These are phyloP conservation scores for Amiota communis DNA, from an alignment of 2,888 invertebrate genomes.

Conservation along the genomic window DNA sequence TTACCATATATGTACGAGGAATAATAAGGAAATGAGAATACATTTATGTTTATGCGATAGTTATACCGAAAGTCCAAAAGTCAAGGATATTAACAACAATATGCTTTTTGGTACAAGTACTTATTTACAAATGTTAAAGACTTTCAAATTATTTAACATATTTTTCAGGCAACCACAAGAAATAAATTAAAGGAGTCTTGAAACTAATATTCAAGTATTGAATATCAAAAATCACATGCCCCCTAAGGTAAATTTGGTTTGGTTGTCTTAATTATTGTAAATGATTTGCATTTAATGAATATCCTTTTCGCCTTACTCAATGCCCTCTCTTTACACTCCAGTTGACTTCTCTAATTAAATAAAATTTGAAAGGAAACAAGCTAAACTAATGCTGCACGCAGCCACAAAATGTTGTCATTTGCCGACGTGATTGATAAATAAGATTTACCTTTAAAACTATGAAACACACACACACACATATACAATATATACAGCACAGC, in stretches of 20 bases:
- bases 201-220: too few relatives aligned
- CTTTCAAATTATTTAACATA: too few relatives aligned
- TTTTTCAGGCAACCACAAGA: too few relatives aligned
- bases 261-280: slow-evolving; percentile 41
- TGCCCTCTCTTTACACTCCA: slow-evolving; percentile 12
- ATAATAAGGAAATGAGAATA: slow-evolving; percentile 26
- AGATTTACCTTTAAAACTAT: slow-evolving; percentile 50
- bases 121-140: too few relatives aligned
- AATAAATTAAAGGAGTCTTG: too few relatives aligned
- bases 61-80: slow-evolving; percentile 39
- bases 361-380: too few relatives aligned
- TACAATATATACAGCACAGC: too few relatives aligned
- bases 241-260: slow-evolving; percentile 8
- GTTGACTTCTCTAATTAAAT: too few relatives aligned
- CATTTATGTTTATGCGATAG: not conserved
- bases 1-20: not conserved
- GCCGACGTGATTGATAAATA: slow-evolving; percentile 53
- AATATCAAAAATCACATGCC: too few relatives aligned
- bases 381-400: too few relatives aligned
- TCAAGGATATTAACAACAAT: slow-evolving; percentile 51
- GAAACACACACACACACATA: not conserved
- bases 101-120: too few relatives aligned
- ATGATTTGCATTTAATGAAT: slow-evolving; percentile 51
- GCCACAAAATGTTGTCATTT: not conserved
- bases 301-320: slow-evolving; percentile 36